A percentile compares a stretch with the other conserved stretches of the same genome.
phyloP scores from a whole-genome alignment of 30 jellyfish, hydroid and myxozoan genomes.

The Hydractinia echinata region DNA sequence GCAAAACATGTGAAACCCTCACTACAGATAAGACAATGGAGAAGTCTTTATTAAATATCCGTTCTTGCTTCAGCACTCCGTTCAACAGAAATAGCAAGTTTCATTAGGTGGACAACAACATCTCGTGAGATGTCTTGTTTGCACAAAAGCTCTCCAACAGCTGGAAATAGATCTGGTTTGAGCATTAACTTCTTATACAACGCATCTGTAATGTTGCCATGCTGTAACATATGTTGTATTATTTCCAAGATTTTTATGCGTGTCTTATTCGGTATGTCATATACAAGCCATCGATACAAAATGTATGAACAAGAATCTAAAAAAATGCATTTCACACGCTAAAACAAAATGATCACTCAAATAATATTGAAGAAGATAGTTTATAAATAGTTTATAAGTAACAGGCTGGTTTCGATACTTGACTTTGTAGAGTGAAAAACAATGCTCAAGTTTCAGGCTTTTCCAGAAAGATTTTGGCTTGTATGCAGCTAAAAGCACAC shows the following conservation, averaged over 20 bases:
- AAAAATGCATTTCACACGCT: neutral
- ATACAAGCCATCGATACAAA: conserved; percentile 74
- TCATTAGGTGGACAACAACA: conserved; percentile 48
- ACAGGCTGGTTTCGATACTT: too few species aligned
- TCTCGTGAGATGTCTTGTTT: conserved; percentile 69
- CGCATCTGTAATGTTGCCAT: conserved; percentile 37
- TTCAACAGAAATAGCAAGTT: conserved; percentile 58
- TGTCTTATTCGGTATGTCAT: conserved; percentile 49
- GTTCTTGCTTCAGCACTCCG: conserved; percentile 42
- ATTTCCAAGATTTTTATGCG: conserved; percentile 39
- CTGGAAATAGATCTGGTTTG: conserved; percentile 55
- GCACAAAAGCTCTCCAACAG: conserved; percentile 68
- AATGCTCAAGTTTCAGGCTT: too few species aligned
- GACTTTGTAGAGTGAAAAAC: too few species aligned
- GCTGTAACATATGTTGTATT: conserved; percentile 28
- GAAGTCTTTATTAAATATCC: conserved; percentile 56
- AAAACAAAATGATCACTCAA: too few species aligned
- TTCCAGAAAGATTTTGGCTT: too few species aligned
- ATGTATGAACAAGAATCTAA: conserved; percentile 50
- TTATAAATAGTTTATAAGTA: too few species aligned
- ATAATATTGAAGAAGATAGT: too few species aligned
- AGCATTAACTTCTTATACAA: conserved; percentile 45
- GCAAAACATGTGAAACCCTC: conserved; percentile 42
- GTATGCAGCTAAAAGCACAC: too few species aligned
- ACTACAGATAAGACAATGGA: conserved; percentile 48